Evolutionary conservation across 2,113 vertebrate species (phyloP).

Genomic region (Phylloscopus whistleri): DNA sequence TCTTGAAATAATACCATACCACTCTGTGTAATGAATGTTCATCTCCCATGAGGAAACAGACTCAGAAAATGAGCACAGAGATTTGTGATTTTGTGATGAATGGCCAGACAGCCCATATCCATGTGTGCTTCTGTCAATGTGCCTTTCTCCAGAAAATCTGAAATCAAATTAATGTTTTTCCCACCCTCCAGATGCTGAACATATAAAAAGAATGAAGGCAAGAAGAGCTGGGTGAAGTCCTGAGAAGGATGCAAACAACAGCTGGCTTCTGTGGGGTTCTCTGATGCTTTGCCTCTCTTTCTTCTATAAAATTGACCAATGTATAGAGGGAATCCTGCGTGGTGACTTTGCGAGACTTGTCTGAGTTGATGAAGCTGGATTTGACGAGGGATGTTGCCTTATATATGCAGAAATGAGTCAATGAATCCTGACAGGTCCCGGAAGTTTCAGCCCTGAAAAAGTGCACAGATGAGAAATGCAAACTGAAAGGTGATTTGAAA

Average conservation of each 20-base stretch:
- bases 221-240: not conserved
- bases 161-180: not conserved
- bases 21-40: not conserved
- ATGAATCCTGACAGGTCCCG: not conserved
- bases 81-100: not conserved
- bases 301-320: not conserved
- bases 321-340: not conserved
- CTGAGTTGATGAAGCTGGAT: not conserved
- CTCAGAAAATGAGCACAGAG: not conserved
- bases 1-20: not conserved
- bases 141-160: not conserved
- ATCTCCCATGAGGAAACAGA: not conserved
- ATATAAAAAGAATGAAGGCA: not conserved
- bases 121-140: not conserved
- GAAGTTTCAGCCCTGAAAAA: not conserved
- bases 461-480: constrained; percentile 7
- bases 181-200: not conserved
- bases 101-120: not conserved
- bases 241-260: not conserved
- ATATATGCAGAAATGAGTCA: not conserved
- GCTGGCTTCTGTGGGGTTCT: not conserved
- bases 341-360: not conserved
- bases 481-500: constrained; percentile 38
- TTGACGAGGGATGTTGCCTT: not conserved
- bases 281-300: not conserved